A percentile compares a stretch with the other conserved stretches of the same genome.
phyloP scores from a whole-genome alignment of 2,113 vertebrate species.

The Cairina moschata region DNA sequence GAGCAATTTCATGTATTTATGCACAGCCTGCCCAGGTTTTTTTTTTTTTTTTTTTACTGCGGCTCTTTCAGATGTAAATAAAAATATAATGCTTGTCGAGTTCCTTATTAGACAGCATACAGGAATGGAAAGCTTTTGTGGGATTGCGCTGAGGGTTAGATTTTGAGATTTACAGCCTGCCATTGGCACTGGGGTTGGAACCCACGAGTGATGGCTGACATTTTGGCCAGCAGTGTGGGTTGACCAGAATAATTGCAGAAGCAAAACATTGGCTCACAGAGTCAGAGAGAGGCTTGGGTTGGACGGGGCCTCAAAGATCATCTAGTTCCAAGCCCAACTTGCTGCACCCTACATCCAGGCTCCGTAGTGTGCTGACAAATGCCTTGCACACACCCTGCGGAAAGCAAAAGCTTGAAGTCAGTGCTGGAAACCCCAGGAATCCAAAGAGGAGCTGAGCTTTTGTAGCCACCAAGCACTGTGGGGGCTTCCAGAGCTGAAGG shows the following conservation, averaged over 20 bases:
- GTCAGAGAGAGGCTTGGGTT: too few relatives aligned
- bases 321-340: too few relatives aligned
- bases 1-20: slow-evolving; percentile 65
- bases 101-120: slow-evolving; percentile 59
- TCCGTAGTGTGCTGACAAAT: fast-evolving
- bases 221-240: neutral
- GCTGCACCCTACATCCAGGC: fast-evolving
- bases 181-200: neutral
- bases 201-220: fast-evolving
- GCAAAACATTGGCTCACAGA: neutral
- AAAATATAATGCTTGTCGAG: slow-evolving; percentile 59
- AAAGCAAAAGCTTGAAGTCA: neutral
- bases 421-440: neutral
- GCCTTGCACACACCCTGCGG: fast-evolving
- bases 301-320: too few relatives aligned
- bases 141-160: neutral
- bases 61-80: slow-evolving; percentile 70
- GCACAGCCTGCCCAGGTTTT: slow-evolving; percentile 61
- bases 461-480: fast-evolving
- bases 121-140: neutral
- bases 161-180: neutral
- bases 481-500: neutral
- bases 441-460: neutral
- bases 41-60: slow-evolving; percentile 33
- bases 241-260: neutral